These are phyloP conservation scores for Laodelphax striatellus DNA, from an alignment of 1,140 invertebrate species.

Conservation along the genomic window DNA sequence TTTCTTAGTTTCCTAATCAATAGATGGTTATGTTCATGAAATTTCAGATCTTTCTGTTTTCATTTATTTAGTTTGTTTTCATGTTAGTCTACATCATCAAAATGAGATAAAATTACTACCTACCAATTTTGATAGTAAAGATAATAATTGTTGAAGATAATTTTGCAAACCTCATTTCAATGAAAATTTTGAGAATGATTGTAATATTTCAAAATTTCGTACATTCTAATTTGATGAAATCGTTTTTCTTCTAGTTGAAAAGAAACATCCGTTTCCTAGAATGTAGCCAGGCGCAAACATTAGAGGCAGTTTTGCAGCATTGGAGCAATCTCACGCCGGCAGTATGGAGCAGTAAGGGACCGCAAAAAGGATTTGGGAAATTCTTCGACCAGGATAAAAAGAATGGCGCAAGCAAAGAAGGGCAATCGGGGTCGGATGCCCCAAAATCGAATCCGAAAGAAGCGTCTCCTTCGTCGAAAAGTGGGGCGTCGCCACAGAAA, in stretches of 20 bases:
- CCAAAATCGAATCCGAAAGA: slow-evolving; percentile 4
- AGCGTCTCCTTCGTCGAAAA: slow-evolving; percentile 1
- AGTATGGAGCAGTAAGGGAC: slow-evolving; percentile 41
- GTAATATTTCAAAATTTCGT: too few species aligned
- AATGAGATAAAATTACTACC: too few species aligned
- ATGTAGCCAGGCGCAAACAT: slow-evolving; percentile 22
- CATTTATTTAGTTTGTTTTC: too few species aligned
- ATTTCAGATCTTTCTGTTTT: too few species aligned
- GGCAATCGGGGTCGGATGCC: slow-evolving; percentile 24
- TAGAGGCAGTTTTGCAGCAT: slow-evolving; percentile 37
- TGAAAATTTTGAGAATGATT: too few species aligned
- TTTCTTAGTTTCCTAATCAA: too few species aligned
- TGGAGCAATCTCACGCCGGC: slow-evolving; percentile 35
- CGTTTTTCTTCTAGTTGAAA: slow-evolving; percentile 21
- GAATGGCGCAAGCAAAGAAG: slow-evolving; percentile 27
- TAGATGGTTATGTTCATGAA: too few species aligned
- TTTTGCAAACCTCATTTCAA: too few species aligned
- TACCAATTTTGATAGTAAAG: too few species aligned
- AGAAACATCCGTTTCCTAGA: slow-evolving; percentile 20
- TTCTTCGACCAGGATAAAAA: slow-evolving; percentile 57
- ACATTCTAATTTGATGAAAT: background rate
- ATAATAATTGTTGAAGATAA: too few species aligned
- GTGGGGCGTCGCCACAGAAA: background rate
- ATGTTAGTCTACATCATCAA: too few species aligned
- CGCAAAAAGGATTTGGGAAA: slow-evolving; percentile 87